Evolutionary conservation across 2,888 invertebrate genomes (phyloP).

Genomic region (Byasa hedistus): DNA sequence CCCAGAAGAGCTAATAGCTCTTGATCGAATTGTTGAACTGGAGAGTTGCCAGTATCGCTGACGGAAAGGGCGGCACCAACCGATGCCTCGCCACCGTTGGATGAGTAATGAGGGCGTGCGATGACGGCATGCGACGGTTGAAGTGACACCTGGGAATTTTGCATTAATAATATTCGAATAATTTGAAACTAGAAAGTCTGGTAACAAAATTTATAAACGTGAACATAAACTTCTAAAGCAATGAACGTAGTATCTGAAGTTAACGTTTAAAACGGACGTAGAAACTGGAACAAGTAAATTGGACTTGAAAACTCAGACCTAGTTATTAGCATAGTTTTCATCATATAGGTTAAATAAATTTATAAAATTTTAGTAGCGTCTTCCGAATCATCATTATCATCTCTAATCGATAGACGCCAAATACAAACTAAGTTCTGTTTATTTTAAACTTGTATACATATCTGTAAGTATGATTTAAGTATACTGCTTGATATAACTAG

Average conservation of each 20-base stretch:
- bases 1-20: conserved; percentile 62
- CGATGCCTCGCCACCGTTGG: conserved; percentile 71
- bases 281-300: background rate
- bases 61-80: conserved; percentile 73
- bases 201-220: too few species aligned
- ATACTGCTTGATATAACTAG: background rate
- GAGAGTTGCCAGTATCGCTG: conserved; percentile 57
- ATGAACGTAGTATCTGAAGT: background rate
- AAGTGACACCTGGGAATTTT: conserved; percentile 50
- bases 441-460: background rate
- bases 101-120: conserved; percentile 63
- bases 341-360: background rate
- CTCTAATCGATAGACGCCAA: too few species aligned
- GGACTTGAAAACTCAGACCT: background rate
- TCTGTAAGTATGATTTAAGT: background rate
- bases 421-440: background rate
- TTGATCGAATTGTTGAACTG: conserved; percentile 53
- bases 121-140: conserved; percentile 72
- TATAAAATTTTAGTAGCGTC: background rate
- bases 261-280: background rate
- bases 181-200: too few species aligned
- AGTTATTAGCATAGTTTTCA: background rate
- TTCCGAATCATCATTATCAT: too few species aligned
- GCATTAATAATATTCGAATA: too few species aligned
- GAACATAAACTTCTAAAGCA: background rate